Conservation (phyloP, 2,113 vertebrate genomes). For the Cynocephalus volans region DNA sequence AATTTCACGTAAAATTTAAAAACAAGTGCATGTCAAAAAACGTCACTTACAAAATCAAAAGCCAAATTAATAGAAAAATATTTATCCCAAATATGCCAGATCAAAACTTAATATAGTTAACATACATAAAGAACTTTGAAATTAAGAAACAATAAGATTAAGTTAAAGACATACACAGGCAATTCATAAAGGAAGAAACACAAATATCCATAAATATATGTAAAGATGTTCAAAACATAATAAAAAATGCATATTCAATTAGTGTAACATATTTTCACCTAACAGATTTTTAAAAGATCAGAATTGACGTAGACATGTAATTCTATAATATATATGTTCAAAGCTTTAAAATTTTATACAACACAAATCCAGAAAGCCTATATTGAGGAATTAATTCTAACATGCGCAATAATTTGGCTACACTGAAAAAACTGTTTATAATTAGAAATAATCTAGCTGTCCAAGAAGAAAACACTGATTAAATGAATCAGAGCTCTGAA, state of each 20-base stretch:
- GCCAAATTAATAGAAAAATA: conserved; percentile 32
- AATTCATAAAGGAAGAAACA: conserved; percentile 42
- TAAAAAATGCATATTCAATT: not conserved
- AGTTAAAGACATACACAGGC: not conserved
- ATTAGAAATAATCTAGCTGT: conserved; percentile 20
- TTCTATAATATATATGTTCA: not conserved
- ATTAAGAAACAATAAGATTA: conserved; percentile 23
- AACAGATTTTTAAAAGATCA: conserved; percentile 2
- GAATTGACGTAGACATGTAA: not conserved
- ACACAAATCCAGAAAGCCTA: not conserved
- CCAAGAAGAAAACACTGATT: not conserved
- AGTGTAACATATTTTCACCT: not conserved
- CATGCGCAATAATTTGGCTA: not conserved
- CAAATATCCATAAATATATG: not conserved
- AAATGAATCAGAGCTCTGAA: conserved; percentile 3
- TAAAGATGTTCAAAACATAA: not conserved
- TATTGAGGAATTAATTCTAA: not conserved
- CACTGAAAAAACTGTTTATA: conserved; percentile 1
- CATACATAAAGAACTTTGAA: not conserved
- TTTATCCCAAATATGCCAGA: not conserved
- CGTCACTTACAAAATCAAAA: conserved; percentile 50
- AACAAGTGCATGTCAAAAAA: not conserved
- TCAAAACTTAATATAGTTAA: not conserved
- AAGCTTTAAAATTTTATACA: not conserved
- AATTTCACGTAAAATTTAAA: conserved; percentile 13